Base-by-base conservation (phyloP, 2,113 vertebrate genomes). In the Callithrix jacchus region DNA sequence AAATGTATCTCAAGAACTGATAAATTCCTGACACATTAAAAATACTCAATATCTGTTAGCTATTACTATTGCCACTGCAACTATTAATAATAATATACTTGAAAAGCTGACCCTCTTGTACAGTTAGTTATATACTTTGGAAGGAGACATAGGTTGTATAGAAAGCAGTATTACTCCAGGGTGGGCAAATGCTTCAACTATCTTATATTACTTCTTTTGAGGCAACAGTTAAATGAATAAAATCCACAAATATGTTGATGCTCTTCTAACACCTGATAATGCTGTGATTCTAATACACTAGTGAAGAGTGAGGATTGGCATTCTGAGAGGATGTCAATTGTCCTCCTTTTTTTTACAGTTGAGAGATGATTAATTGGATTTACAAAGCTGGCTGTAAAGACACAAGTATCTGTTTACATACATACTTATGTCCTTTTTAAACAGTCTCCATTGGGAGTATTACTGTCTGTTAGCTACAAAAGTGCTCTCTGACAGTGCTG, bases 391-490 rank as follows among this genome's bases (percentile, higher is more conserved):
- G 52, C 25, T 68, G 6, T 47, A 40, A 25, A 91, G 37, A 25
- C 35, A 66, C 52, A 88, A 47, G 42, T 45, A 71, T 54, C 23
- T 47, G 27, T 70, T 74, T 77, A 70, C 23, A 5, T 3, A 47
- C 6, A 89, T 54, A 76, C 45, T 86, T 30, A 17, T 27, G 23
- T 81, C 88, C 83, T 91, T 30, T 83, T 76, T 92, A 70, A 74
- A 91, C 45, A 56, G 92, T 91, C 83, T 95, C 86, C 81, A 89
- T 68, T 93, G 95, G 94, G 97, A 97, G 97, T 93, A 97, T 95
- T 97, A 97, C 96, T 97, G 97, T 96, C 89, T 89, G 71, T 91
- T 91, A 96, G 96, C 94, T 77, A 96, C 97, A 96, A 91, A 93
- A 0, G 7, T 37, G 94, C 82, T 97, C 83, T 97, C 94, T 97